Conservation (phyloP, 2,888 invertebrate genomes). For the Sphinx pinastri region DNA sequence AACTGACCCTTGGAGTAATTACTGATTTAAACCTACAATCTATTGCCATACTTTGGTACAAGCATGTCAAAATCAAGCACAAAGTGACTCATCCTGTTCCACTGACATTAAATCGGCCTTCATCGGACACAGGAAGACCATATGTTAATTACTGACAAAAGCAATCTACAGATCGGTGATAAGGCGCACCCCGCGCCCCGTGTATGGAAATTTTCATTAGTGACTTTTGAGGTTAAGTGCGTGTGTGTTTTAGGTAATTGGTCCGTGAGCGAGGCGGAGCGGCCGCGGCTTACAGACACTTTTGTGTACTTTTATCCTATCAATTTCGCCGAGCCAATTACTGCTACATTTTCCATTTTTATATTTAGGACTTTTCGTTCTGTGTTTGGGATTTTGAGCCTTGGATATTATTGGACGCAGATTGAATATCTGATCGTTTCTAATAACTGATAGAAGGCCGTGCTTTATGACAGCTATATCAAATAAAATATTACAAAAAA, state of each 20-base stretch:
- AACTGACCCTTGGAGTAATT: neutral
- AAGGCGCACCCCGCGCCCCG: constrained; percentile 70
- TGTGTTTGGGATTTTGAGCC: neutral
- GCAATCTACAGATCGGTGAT: constrained; percentile 76
- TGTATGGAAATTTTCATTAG: constrained; percentile 79
- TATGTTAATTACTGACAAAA: constrained; percentile 69
- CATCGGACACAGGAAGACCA: constrained; percentile 47
- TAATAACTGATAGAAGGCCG: neutral
- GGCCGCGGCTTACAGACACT: constrained; percentile 60
- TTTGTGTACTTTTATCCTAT: constrained; percentile 69
- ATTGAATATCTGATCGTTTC: neutral
- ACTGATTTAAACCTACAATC: too few species aligned
- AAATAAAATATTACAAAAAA: too few species aligned
- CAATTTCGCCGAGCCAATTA: constrained; percentile 51
- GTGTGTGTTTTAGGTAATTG: constrained; percentile 81
- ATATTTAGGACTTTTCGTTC: constrained; percentile 36
- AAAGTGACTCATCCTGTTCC: neutral
- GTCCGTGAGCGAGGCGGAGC: constrained; percentile 64
- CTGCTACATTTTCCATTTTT: constrained; percentile 38
- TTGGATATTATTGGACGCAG: neutral
- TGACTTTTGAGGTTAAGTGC: constrained; percentile 77
- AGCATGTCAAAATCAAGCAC: neutral
- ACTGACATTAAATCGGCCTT: constrained; percentile 30
- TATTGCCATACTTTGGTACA: neutral
- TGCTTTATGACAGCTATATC: too few species aligned